A percentile compares a stretch with the other conserved stretches of the same genome.
Evolutionary conservation across 2,113 vertebrate genomes (phyloP).

Genomic region (Erythrocercus mccallii): DNA sequence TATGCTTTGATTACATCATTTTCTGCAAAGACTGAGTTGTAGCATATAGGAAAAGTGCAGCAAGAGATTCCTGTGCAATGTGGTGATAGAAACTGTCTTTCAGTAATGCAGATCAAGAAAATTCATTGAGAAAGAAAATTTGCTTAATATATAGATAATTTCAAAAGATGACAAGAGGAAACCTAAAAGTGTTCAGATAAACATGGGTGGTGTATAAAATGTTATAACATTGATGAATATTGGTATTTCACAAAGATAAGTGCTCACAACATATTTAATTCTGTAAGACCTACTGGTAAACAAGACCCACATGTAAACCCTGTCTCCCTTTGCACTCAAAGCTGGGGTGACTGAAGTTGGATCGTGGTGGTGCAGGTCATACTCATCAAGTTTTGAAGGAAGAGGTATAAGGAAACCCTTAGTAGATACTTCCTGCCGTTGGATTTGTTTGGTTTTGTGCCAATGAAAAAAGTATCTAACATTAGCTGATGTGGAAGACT

Average conservation of each 20-base stretch:
- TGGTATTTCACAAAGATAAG: not conserved
- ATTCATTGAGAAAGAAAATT: not conserved
- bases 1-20: not conserved
- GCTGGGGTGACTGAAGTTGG: not conserved
- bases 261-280: no score
- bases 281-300: not conserved
- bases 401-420: not conserved
- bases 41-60: not conserved
- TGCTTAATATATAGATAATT: not conserved
- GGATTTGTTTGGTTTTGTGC: not conserved
- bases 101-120: not conserved
- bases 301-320: fast-evolving
- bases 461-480: not conserved
- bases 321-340: not conserved
- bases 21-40: not conserved
- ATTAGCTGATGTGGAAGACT: not conserved
- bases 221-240: not conserved
- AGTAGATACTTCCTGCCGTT: not conserved
- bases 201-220: not conserved
- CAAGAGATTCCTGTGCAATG: not conserved
- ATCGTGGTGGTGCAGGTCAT: not conserved
- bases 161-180: not conserved
- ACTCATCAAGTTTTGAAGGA: not conserved
- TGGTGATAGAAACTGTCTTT: not conserved
- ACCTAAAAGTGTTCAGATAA: not conserved